Base-by-base conservation (phyloP, 1,140 invertebrate species). In the Anastrepha ludens region DNA sequence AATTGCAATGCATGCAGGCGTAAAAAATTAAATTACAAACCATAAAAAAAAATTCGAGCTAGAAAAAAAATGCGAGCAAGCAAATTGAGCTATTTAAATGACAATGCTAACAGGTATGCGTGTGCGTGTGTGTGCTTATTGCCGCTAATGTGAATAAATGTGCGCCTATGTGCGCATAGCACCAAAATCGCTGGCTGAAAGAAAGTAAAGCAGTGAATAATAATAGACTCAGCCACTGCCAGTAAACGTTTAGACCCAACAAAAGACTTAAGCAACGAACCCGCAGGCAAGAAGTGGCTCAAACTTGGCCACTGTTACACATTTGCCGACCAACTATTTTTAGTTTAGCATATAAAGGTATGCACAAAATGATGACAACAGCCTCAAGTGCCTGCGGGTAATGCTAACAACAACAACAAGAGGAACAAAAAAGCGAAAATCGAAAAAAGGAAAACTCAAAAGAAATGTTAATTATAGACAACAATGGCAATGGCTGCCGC, bases 231-330 rank as follows among this genome's bases (percentile, higher is more conserved):
- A 29, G 29, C 29, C 29, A 17, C 70, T 20, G 47, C 70, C 39
- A 2, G 47, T 5, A 81, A 47, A 81, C 44, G 41, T 39, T 39
- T 47, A 81, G 50, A 20, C 65, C 29, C 29, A 91, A 90, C 90
- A 88, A 91, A 90, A 89, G 90, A 91, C 90, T 91, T 89, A 89
- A 74, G 89, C 64, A 58, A 55, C 74, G 74, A 81, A 81, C 74
- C 44, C 50, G 74, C 67, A 39, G 39, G 39, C 3, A 17, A 41
- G 47, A 55, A 74, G 3, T 74, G 17, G 44, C 89, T 90, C 86
- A 64, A 91, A 90, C 90, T 90, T 62, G 70, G 39, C 62, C 64
- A 87, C 2, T 86, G 85, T 65, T 87, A 78, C 70, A 86, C 86
- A 87, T 85, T 88, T 70, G 11, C 20, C 9, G 20, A 11, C 44